Evolutionary conservation across 1,140 invertebrate genomes (phyloP).

Genomic region (Hermatobates lingyangjiaoensis): DNA sequence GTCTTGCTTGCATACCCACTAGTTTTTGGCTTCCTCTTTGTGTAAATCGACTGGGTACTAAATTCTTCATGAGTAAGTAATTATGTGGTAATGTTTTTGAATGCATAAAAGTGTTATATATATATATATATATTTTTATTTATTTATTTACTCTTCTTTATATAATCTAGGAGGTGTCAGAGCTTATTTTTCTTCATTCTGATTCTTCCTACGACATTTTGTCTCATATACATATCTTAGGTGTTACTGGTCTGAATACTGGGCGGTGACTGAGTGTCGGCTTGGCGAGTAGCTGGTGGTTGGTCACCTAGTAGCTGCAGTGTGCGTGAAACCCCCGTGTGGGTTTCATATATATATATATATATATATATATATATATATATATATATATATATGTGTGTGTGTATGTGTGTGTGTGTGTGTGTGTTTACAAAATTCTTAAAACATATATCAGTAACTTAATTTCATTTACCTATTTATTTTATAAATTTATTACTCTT

Average conservation of each 20-base stretch:
- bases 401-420: neutral
- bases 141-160: no score
- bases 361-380: neutral
- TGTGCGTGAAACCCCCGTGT: no score
- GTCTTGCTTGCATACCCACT: constrained; percentile 49
- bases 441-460: neutral
- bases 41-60: constrained; percentile 47
- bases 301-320: no score
- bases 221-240: no score
- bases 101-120: no score
- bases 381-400: neutral
- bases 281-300: no score
- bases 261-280: no score
- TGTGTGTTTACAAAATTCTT: neutral
- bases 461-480: neutral
- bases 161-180: no score
- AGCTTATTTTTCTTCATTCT: no score
- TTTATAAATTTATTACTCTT: neutral
- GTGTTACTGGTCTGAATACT: no score
- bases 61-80: constrained; percentile 46
- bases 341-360: neutral
- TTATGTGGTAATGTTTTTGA: neutral
- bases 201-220: no score
- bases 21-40: constrained; percentile 49
- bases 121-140: no score